Conservation (phyloP, 2,797 vertebrate genomes). For the Mormyrus proboscirostris region DNA sequence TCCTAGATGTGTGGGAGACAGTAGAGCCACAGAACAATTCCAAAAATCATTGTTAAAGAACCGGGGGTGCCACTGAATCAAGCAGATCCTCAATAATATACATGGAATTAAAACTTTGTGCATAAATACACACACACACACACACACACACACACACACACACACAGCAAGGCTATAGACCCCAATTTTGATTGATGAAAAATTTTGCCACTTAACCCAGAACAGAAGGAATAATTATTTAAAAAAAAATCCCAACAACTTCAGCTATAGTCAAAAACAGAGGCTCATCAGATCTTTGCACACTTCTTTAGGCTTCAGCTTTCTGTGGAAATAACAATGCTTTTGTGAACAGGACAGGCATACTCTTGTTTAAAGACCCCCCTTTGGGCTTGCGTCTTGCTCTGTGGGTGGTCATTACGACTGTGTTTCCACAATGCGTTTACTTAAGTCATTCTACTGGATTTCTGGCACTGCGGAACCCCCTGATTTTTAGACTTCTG, state of each 20-base stretch:
- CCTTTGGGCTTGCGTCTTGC: not conserved
- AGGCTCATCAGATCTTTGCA: not conserved
- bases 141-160: not conserved
- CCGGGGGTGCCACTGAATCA: not conserved
- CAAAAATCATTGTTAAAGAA: not conserved
- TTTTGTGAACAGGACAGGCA: not conserved
- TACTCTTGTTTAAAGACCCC: not conserved
- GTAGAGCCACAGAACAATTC: not conserved
- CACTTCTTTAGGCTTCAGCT: not conserved
- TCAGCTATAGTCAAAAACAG: not conserved
- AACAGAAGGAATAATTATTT: not conserved
- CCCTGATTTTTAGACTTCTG: not conserved
- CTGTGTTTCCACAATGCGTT: not conserved
- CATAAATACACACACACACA: not conserved
- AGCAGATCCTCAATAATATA: not conserved
- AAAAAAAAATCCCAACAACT: not conserved
- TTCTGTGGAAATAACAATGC: not conserved
- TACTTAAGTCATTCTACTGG: not conserved
- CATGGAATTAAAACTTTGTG: not conserved
- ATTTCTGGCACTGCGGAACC: not conserved
- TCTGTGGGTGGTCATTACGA: not conserved
- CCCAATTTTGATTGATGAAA: not conserved
- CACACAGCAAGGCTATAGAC: not conserved
- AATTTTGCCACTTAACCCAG: not conserved
- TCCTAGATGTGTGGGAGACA: not conserved